A percentile compares a stretch with the other conserved stretches of the same genome.
These are phyloP conservation scores for Patella pellucida DNA, from an alignment of 2,888 invertebrate genomes.

Conservation along the genomic window DNA sequence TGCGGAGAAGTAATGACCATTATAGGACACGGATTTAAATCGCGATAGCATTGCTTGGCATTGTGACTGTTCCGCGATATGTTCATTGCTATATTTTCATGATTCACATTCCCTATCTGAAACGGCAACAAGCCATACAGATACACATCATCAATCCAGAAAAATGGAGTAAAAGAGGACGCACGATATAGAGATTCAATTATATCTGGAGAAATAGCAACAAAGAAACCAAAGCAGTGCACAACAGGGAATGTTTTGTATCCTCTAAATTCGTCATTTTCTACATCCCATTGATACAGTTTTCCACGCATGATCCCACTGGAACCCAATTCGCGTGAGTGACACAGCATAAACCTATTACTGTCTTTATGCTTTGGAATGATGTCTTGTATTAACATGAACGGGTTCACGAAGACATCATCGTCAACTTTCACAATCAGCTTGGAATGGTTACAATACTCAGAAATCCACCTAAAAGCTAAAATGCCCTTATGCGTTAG, in stretches of 20 bases:
- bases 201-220: constrained; percentile 54
- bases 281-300: constrained; percentile 53
- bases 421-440: constrained; percentile 58
- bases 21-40: constrained; percentile 29
- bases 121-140: constrained; percentile 59
- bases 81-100: constrained; percentile 80
- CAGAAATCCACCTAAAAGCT: constrained; percentile 45
- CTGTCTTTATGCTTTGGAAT: constrained; percentile 40
- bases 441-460: constrained; percentile 49
- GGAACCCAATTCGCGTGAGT: constrained; percentile 45
- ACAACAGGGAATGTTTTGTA: constrained; percentile 56
- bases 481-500: too few relatives aligned
- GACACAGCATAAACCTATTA: constrained; percentile 47
- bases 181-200: constrained; percentile 56
- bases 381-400: constrained; percentile 46
- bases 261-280: constrained; percentile 51
- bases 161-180: constrained; percentile 61
- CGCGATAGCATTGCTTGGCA: constrained; percentile 43
- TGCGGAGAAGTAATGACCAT: too few relatives aligned
- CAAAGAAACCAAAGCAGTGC: constrained; percentile 65
- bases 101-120: constrained; percentile 51
- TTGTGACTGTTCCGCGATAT: constrained; percentile 81
- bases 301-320: constrained; percentile 46
- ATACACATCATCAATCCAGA: constrained; percentile 54
- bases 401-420: constrained; percentile 59